A percentile compares a stretch with the other conserved stretches of the same genome.
Conservation (phyloP, 2,797 vertebrate genomes). For the Pipistrellus pipistrellus region DNA sequence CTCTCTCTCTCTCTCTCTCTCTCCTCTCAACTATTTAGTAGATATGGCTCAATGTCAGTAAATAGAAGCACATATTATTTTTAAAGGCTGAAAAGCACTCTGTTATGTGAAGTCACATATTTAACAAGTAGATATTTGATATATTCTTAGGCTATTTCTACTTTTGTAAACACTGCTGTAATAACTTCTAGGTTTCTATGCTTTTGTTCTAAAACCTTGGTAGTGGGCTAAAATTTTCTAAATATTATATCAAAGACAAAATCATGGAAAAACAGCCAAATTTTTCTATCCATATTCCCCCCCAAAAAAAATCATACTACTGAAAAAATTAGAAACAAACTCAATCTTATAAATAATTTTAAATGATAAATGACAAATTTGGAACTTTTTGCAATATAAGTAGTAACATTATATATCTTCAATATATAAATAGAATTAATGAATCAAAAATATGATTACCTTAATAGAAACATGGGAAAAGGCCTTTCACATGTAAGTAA, state of each 20-base stretch:
- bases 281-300: not conserved
- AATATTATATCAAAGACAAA: constrained; percentile 1
- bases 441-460: not conserved
- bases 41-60: not conserved
- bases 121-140: constrained; percentile 31
- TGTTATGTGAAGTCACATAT: constrained; percentile 33
- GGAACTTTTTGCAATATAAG: constrained; percentile 3
- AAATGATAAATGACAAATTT: constrained; percentile 21
- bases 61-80: constrained; percentile 16
- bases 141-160: not conserved
- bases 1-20: not conserved
- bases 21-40: not conserved
- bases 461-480: not conserved
- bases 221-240: not conserved
- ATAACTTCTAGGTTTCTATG: not conserved
- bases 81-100: constrained; percentile 14
- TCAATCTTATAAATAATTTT: not conserved
- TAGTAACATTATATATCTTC: not conserved
- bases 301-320: not conserved
- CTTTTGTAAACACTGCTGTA: not conserved
- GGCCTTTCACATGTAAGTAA: not conserved
- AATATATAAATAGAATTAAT: not conserved
- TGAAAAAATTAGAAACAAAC: not conserved
- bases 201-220: constrained; percentile 27
- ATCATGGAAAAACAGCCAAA: not conserved